Percentiles rank a stretch among this genome's conserved stretches.
These are phyloP conservation scores for Diploscapter pachys DNA, from an alignment of 1,140 invertebrate genomes.

Conservation along the genomic window DNA sequence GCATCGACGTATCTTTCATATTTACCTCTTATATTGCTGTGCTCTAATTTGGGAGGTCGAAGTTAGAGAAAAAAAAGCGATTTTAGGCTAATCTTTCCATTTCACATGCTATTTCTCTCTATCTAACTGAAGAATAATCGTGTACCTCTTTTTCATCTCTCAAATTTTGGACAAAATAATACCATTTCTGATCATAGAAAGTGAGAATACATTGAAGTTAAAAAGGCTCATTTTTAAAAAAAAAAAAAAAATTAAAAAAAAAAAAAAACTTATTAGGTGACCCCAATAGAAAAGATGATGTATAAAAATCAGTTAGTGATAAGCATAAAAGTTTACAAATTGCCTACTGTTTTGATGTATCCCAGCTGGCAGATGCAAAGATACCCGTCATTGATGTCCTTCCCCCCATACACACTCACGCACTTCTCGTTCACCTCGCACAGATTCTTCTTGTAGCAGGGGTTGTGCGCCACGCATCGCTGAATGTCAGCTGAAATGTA, in stretches of 20 bases:
- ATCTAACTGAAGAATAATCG: not conserved
- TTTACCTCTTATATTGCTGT: too few species aligned
- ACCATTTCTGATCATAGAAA: not conserved
- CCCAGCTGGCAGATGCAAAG: slow-evolving; percentile 28
- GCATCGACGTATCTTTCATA: not conserved
- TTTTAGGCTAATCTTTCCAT: not conserved
- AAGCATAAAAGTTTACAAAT: slow-evolving; percentile 8
- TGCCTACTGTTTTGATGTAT: slow-evolving; percentile 12
- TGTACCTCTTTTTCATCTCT: not conserved
- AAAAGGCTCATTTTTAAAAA: not conserved
- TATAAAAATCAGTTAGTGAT: slow-evolving; percentile 8
- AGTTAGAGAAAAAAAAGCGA: not conserved
- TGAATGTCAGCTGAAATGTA: not conserved
- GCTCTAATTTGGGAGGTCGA: not conserved
- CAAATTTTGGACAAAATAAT: not conserved
- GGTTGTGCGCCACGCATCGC: not conserved
- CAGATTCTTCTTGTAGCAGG: too few species aligned
- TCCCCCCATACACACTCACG: slow-evolving; percentile 1
- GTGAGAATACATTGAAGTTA: not conserved
- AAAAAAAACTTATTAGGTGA: too few species aligned
- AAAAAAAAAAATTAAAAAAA: not conserved
- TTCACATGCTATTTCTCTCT: not conserved
- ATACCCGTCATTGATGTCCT: slow-evolving; percentile 6
- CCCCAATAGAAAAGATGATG: too few species aligned
- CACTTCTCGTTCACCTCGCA: slow-evolving; percentile 13